phyloP scores from a whole-genome alignment of 2,797 vertebrate species.

The Channallabes apus region DNA sequence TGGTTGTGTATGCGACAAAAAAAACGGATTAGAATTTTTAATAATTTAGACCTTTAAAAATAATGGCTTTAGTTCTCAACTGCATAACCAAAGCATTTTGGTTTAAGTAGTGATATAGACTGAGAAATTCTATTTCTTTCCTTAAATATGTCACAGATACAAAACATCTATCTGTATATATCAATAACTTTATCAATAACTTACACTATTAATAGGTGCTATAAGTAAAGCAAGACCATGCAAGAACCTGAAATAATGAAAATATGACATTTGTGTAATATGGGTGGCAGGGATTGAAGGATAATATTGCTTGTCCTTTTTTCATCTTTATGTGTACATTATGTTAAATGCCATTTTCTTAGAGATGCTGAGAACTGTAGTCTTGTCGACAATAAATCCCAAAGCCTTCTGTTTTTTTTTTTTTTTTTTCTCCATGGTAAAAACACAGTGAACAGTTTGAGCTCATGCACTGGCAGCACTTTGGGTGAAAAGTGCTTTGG shows the following conservation, averaged over 20 bases:
- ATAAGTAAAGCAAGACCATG: background rate
- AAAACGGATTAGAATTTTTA: too few species aligned
- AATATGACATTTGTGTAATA: too few species aligned
- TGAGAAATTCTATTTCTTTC: background rate
- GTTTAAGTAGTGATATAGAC: background rate
- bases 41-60: too few species aligned
- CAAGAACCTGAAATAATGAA: background rate
- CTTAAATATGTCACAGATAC: background rate
- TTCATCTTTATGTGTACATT: background rate
- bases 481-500: constrained; percentile 9
- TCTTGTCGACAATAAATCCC: background rate
- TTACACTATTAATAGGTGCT: background rate
- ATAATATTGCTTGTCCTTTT: background rate
- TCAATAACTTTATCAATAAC: background rate
- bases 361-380: background rate
- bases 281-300: background rate
- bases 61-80: background rate
- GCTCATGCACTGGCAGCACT: background rate
- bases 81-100: background rate
- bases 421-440: background rate
- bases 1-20: too few species aligned
- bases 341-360: background rate
- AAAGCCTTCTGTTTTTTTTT: background rate
- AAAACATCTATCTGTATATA: background rate
- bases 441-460: background rate